A percentile compares a stretch with the other conserved stretches of the same genome.
Conservation (phyloP, 1,140 invertebrate species). For the Hermetia illucens region DNA sequence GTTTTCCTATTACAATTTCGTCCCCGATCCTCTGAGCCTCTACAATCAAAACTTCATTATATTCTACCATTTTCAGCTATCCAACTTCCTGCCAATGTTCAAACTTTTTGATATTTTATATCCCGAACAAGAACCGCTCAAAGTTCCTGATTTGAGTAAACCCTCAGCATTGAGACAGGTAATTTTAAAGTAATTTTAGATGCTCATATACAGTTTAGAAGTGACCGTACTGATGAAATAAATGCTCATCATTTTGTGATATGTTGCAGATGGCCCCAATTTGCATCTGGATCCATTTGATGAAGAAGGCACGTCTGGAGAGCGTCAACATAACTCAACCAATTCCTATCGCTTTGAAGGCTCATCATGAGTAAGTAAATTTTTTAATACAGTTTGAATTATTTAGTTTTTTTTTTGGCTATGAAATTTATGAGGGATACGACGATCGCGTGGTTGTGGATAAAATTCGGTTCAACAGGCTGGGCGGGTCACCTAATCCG, state of each 20-base stretch:
- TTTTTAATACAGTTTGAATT: no score
- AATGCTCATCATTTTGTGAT: neutral
- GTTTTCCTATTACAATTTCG: slow-evolving; percentile 16
- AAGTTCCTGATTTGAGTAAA: slow-evolving; percentile 77
- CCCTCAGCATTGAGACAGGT: slow-evolving; percentile 69
- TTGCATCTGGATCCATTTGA: slow-evolving; percentile 91
- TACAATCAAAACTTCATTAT: no score
- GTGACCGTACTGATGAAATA: no score
- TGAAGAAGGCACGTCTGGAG: slow-evolving; percentile 82
- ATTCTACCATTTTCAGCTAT: slow-evolving; percentile 41
- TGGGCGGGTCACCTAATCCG: no score
- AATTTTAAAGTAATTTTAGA: neutral
- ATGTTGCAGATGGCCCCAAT: slow-evolving; percentile 62
- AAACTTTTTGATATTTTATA: slow-evolving; percentile 86
- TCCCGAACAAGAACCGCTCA: slow-evolving; percentile 77
- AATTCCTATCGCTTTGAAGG: slow-evolving; percentile 67
- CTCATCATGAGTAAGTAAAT: slow-evolving; percentile 61
- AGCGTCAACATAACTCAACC: slow-evolving; percentile 61
- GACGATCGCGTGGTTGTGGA: no score
- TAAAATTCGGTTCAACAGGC: no score
- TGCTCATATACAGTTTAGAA: no score
- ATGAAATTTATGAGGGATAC: no score
- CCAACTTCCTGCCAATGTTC: slow-evolving; percentile 80
- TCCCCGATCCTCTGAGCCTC: no score
- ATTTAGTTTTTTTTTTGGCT: no score